Evolutionary conservation across 2,888 invertebrate species (phyloP), one percentile per base, ranked within the genome.

Genomic region (Disparrhopalites patrizii): DNA sequence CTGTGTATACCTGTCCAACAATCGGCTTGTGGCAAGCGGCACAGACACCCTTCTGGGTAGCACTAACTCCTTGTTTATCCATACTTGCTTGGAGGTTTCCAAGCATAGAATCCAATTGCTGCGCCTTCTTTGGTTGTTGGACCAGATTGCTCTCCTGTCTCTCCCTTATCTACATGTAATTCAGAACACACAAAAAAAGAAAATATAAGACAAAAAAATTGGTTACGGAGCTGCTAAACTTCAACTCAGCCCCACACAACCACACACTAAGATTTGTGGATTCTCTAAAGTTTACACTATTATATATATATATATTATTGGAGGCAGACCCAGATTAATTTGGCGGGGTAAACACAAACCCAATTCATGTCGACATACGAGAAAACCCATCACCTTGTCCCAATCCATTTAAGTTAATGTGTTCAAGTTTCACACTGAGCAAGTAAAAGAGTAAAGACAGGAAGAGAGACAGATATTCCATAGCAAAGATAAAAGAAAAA

Each of bases 1-100:
- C 23, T 15, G 7, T 10, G 13, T 38, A 67, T 74, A 85, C 85
- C 87, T 97, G 96, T 76, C 99, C 99, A 69, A 98, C 95, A 81
- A 99, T 98, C 73, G 98, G 95, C 78, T 99, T 98, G 81, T 94
- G 93, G 84, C 99, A 99, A 76, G 95, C 95, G 79, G 87, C 94
- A 87, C 99, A 99, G 84, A 96, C 95, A 78, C 99, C 98, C 84
- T 99, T 98, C 80, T 98, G 96, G 77, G 96, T 94, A 71, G 97
- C 97, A 81, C 90, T 95, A 72, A 98, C 93, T 81, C 98, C 98
- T 85, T 98, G 98, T 80, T 94, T 90, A 82, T 90, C 93, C 95
- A 98, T 95, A 84, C 97, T 95, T 79, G 91, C 92, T 80, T 95
- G 93, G 76, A 93, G 85, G 76, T 89, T 91, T 76, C 93, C 94